Conservation (phyloP, 2,888 invertebrate species). For the Machimus atricapillus region DNA sequence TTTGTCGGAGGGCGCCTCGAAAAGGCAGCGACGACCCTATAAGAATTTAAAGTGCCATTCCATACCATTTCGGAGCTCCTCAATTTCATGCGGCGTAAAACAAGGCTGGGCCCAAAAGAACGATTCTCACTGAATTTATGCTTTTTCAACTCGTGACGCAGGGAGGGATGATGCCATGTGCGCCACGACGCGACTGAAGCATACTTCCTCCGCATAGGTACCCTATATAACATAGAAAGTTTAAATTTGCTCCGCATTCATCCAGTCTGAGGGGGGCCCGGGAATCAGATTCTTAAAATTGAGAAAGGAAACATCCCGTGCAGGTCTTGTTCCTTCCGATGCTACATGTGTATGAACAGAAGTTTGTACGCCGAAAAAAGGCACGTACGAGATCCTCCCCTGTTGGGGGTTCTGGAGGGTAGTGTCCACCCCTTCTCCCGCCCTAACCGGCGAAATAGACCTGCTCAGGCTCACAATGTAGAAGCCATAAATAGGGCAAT, state of each 20-base stretch:
- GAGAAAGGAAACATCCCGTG: background rate
- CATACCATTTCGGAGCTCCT: constrained; percentile 1
- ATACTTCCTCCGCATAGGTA: background rate
- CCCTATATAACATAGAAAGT: background rate
- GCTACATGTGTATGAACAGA: constrained; percentile 6
- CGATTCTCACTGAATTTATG: constrained; percentile 33
- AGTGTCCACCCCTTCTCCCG: background rate
- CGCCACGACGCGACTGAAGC: background rate
- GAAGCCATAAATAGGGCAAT: constrained; percentile 43
- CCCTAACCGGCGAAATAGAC: background rate
- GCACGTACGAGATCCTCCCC: constrained; percentile 4
- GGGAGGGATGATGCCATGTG: background rate
- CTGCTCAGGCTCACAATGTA: constrained; percentile 17
- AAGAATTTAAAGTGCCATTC: constrained; percentile 19
- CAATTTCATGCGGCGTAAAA: constrained; percentile 35
- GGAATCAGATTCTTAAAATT: constrained; percentile 7
- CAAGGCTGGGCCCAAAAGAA: constrained; percentile 13
- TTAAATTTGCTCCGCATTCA: background rate
- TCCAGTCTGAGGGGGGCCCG: background rate
- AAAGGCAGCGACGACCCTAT: constrained; percentile 7
- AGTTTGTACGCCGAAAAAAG: constrained; percentile 22
- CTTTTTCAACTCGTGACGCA: background rate
- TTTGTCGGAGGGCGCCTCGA: background rate
- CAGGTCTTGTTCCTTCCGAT: background rate
- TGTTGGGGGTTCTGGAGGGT: background rate